Conservation (phyloP, 2,888 invertebrate species). For the Capitulum mitella region DNA sequence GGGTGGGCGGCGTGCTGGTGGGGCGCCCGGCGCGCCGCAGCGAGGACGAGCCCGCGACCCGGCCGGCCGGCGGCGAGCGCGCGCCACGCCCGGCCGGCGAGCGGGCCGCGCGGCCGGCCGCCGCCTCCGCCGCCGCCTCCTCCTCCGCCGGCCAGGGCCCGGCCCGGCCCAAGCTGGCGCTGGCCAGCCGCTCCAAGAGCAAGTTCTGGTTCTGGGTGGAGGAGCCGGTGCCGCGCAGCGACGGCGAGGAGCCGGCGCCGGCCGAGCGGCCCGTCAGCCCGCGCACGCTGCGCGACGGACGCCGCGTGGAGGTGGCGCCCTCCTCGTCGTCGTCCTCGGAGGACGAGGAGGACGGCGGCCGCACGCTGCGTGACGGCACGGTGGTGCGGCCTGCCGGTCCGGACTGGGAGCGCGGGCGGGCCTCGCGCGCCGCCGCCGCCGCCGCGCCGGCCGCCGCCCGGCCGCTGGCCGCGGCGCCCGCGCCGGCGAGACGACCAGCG, state of each 20-base stretch:
- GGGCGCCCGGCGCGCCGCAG: neutral
- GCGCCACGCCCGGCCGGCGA: neutral
- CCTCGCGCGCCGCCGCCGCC: neutral
- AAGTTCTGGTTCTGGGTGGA: constrained; percentile 26
- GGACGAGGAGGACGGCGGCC: neutral
- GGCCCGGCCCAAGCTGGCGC: constrained; percentile 2
- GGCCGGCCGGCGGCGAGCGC: neutral
- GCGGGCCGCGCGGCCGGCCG: neutral
- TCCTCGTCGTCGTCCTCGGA: neutral
- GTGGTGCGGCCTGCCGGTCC: neutral
- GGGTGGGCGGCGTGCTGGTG: neutral
- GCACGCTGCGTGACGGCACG: constrained; percentile 3
- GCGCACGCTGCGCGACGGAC: constrained; percentile 16
- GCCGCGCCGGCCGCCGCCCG: neutral
- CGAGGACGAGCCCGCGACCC: neutral
- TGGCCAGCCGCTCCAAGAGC: constrained; percentile 7
- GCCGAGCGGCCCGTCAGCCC: neutral
- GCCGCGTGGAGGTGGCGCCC: neutral
- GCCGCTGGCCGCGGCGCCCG: neutral
- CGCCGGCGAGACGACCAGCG: neutral
- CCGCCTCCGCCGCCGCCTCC: neutral
- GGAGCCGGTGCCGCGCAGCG: neutral
- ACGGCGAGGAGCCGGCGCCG: constrained; percentile 1
- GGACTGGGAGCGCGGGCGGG: neutral
- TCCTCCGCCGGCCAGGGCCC: neutral